Conservation (phyloP, 64 coral and sea anemone species). For the Actinia equina region DNA sequence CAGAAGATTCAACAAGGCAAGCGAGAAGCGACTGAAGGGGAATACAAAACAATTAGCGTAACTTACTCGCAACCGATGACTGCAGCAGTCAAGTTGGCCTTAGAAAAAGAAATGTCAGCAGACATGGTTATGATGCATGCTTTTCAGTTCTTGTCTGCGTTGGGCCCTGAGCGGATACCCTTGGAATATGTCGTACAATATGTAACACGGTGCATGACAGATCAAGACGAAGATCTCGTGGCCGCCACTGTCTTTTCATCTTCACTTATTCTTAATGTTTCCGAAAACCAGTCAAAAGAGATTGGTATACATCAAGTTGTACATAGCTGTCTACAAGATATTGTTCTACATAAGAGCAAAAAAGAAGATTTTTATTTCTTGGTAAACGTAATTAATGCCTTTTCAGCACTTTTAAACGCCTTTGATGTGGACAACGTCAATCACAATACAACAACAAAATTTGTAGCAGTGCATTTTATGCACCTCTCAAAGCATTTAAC, state of each 20-base stretch:
- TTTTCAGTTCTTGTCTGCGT: not conserved
- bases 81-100: not conserved
- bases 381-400: not conserved
- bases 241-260: not conserved
- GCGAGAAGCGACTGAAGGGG: too few relatives aligned
- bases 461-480: too few relatives aligned
- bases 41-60: not conserved
- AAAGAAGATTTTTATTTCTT: not conserved
- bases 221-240: not conserved
- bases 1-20: too few relatives aligned
- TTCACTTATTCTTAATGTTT: not conserved
- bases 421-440: not conserved
- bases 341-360: not conserved
- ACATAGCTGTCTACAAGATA: not conserved
- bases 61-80: not conserved
- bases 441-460: not conserved
- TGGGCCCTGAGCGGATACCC: not conserved
- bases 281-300: not conserved
- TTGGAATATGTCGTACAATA: too few relatives aligned
- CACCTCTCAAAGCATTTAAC: too few relatives aligned
- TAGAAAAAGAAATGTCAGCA: not conserved
- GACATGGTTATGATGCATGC: not conserved
- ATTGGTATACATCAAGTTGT: not conserved
- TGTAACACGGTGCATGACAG: not conserved
- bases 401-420: not conserved